A percentile compares a stretch with the other conserved stretches of the same genome.
These are phyloP conservation scores for Drosophila nigricruria DNA, from an alignment of 2,888 invertebrate species.

Conservation along the genomic window DNA sequence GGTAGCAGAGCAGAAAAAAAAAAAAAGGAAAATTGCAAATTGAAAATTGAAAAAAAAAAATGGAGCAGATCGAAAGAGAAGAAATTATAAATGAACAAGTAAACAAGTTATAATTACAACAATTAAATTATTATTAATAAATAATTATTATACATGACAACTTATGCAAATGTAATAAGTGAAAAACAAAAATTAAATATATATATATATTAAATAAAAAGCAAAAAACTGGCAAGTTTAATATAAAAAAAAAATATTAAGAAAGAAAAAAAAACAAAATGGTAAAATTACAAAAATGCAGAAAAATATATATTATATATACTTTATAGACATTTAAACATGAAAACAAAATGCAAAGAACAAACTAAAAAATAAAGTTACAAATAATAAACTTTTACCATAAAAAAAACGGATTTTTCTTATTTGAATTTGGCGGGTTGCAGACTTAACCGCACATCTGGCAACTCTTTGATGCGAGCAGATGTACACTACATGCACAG, in stretches of 20 bases:
- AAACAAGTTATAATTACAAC: slow-evolving; percentile 79
- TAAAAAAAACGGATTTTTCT: slow-evolving; percentile 54
- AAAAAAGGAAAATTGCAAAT: not conserved
- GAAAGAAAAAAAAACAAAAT: slow-evolving; percentile 48
- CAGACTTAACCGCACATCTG: not conserved
- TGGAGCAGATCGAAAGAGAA: slow-evolving; percentile 1
- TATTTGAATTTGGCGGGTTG: slow-evolving; percentile 15
- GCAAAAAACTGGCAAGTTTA: slow-evolving; percentile 64
- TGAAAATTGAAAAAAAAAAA: not conserved
- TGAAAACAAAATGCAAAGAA: slow-evolving; percentile 71
- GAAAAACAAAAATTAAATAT: slow-evolving; percentile 46
- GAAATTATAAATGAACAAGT: slow-evolving; percentile 57
- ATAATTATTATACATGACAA: slow-evolving; percentile 77
- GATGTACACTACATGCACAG: not conserved
- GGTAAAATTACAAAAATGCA: slow-evolving; percentile 69
- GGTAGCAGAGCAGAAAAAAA: slow-evolving; percentile 23
- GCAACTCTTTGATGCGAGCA: not conserved
- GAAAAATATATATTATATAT: slow-evolving; percentile 81
- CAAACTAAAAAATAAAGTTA: slow-evolving; percentile 80
- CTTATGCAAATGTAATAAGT: slow-evolving; percentile 66
- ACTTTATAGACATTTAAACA: slow-evolving; percentile 80
- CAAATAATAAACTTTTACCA: slow-evolving; percentile 81
- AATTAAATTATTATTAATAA: slow-evolving; percentile 79
- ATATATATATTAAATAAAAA: slow-evolving; percentile 36
- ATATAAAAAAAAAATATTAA: slow-evolving; percentile 46